Base-by-base conservation (phyloP, 2,113 vertebrate species). In the Onychostruthus taczanowskii region DNA sequence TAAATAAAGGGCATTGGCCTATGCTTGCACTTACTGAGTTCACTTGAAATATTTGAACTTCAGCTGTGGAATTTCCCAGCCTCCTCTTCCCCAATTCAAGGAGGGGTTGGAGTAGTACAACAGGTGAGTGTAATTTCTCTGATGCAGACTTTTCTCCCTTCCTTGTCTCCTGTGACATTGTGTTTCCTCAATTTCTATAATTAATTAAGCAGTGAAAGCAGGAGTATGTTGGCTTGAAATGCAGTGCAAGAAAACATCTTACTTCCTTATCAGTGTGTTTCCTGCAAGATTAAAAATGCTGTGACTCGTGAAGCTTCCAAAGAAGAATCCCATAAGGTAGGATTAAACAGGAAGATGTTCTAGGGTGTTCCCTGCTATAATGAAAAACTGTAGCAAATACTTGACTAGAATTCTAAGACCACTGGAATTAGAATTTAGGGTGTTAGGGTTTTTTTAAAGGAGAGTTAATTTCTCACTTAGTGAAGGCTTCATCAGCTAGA, bases 111-210 rank as follows among this genome's bases (percentile, higher is more conserved):
- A 90, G 17, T 8, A 53, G 14, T 26, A 5, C 6, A 35, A 7
- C 16, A 46, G 33, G 21, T 73, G 53, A 47, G 6, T 19, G 20
- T 21, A 17, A 28, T 66, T 83, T 22, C 16, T 47, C 37, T 58
- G 11, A 24, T 35, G 3, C 2, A 43, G 30, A 1, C 6, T 82
- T 22, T 22, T 33, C 35, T 43, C 27, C 11, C 9, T 66, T 30
- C 11, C 7, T 61, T 35, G 19, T 61, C 16, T 70, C 2, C 3
- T 62, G 12, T 9, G 44, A 13, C 2, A 2, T 19, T 31, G 1
- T 27, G 7, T 61, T 76, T 41, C 7, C 15, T 55, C 66, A 28
- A 33, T 8, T 22, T 11, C 33, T 31, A 3, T 11, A 23, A 24
- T 55, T 35, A 50, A 22, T 66, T 76, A 18, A 24, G 10, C 19